Percentiles rank a stretch among this genome's conserved stretches.
phyloP scores from a whole-genome alignment of 2,888 invertebrate species.

The Drosophila lacicola region DNA sequence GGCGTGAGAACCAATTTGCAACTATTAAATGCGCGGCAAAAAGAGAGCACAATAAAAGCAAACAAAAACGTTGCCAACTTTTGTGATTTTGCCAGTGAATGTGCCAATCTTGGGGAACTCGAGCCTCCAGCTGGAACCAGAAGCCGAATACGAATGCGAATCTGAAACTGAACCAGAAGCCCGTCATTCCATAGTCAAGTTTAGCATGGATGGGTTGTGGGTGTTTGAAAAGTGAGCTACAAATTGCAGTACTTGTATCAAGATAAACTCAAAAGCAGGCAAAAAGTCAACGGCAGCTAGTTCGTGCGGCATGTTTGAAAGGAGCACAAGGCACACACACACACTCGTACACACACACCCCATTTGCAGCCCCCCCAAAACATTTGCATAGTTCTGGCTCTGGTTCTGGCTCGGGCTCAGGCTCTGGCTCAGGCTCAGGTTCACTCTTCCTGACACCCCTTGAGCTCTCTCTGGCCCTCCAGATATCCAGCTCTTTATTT shows the following conservation, averaged over 20 bases:
- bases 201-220: not conserved
- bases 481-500: conserved; percentile 36
- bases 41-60: conserved; percentile 47
- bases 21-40: conserved; percentile 74
- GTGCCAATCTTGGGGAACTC: conserved; percentile 51
- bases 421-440: conserved; percentile 16
- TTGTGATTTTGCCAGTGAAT: conserved; percentile 48
- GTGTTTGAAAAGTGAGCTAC: conserved; percentile 59
- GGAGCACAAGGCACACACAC: conserved; percentile 22
- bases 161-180: conserved; percentile 11
- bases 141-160: conserved; percentile 13
- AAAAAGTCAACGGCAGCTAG: conserved; percentile 64
- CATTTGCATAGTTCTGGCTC: conserved; percentile 50
- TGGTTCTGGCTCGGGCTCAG: conserved; percentile 2
- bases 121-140: conserved; percentile 15
- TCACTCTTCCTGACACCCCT: not conserved
- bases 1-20: conserved; percentile 76
- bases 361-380: conserved; percentile 1
- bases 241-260: conserved; percentile 77
- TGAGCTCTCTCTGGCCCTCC: not conserved
- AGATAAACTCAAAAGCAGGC: conserved; percentile 71
- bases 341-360: not conserved
- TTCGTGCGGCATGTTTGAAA: conserved; percentile 54
- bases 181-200: conserved; percentile 28
- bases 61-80: conserved; percentile 49